These are phyloP conservation scores for Sebastiscus tertius DNA, from an alignment of 2,797 vertebrate genomes.

Conservation along the genomic window DNA sequence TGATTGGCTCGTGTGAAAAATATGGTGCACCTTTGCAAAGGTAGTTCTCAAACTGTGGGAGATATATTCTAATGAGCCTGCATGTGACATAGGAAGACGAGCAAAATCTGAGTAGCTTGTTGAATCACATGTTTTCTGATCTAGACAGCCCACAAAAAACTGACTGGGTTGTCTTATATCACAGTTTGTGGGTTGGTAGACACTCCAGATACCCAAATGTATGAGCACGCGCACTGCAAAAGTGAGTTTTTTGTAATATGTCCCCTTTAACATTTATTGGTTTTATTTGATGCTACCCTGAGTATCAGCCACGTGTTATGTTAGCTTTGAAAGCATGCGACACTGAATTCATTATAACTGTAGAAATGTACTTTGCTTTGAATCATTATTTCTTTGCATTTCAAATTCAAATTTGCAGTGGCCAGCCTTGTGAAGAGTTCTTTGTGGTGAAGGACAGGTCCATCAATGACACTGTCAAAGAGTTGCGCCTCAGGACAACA, in stretches of 20 bases:
- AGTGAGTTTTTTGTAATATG: background rate
- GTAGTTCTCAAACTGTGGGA: background rate
- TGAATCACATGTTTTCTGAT: background rate
- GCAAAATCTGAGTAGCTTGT: background rate
- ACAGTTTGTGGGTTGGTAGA: background rate
- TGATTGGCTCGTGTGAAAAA: background rate
- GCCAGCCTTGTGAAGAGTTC: background rate
- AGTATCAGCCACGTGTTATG: background rate
- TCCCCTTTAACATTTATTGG: background rate
- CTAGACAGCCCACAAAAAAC: background rate
- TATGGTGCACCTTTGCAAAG: background rate
- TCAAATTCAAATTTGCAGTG: background rate
- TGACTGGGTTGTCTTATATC: background rate
- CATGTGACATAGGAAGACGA: too few relatives aligned
- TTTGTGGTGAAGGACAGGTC: constrained; percentile 30
- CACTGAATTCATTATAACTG: background rate
- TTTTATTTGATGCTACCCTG: background rate
- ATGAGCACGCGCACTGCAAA: background rate
- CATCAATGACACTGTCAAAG: constrained; percentile 28
- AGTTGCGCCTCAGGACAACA: constrained; percentile 29
- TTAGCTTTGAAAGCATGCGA: background rate
- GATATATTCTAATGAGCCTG: background rate
- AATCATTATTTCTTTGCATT: background rate
- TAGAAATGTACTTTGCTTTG: background rate
- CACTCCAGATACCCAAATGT: background rate